Conservation (phyloP, 2,797 vertebrate species). For the Columba guinea region DNA sequence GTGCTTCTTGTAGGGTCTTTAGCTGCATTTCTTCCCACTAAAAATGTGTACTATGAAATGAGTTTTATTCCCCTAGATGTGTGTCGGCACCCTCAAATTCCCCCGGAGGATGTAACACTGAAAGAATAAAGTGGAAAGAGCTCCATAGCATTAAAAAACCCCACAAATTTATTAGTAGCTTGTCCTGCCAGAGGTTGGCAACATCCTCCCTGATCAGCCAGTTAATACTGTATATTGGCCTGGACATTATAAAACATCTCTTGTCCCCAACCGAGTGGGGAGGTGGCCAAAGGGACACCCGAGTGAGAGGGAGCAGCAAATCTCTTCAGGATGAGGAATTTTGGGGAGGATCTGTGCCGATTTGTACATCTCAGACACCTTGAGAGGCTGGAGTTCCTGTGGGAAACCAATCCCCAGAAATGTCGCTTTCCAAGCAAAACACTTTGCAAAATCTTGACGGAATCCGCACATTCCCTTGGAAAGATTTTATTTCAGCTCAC, state of each 20-base stretch:
- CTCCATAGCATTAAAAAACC: neutral
- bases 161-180: neutral
- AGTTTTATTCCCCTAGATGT: neutral
- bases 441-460: neutral
- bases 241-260: neutral
- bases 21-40: neutral
- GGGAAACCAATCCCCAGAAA: neutral
- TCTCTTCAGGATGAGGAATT: neutral
- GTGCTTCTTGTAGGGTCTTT: neutral
- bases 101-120: neutral
- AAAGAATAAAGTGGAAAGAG: neutral
- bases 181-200: neutral
- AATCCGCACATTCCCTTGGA: neutral
- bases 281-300: neutral
- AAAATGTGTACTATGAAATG: neutral
- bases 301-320: neutral
- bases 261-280: neutral
- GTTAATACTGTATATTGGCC: neutral
- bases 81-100: neutral
- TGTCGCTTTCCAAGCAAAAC: neutral
- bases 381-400: neutral
- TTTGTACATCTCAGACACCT: neutral
- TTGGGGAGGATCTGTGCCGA: neutral
- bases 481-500: neutral
- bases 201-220: neutral